These are phyloP conservation scores for Cyprinodon brontotheroides DNA, from an alignment of 2,113 vertebrate genomes.

Conservation along the genomic window DNA sequence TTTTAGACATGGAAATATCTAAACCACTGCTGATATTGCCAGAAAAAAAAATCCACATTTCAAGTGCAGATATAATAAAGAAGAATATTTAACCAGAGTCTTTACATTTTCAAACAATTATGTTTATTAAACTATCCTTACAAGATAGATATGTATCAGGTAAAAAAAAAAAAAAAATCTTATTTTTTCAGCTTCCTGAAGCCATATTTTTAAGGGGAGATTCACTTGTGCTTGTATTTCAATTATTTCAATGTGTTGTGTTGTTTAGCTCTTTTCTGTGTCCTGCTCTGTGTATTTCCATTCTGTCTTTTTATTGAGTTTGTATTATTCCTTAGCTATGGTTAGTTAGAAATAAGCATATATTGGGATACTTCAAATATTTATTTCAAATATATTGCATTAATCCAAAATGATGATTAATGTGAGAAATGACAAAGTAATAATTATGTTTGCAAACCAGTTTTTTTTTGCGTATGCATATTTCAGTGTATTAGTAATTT, in stretches of 20 bases:
- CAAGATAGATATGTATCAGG: background rate
- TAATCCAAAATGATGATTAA: background rate
- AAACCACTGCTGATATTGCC: background rate
- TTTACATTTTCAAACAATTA: background rate
- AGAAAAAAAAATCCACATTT: background rate
- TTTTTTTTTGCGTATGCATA: background rate
- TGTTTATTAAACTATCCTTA: background rate
- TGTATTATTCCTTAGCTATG: background rate
- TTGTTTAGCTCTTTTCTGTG: background rate
- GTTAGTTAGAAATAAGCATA: background rate
- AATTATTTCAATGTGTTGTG: too few relatives aligned
- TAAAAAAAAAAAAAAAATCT: too few relatives aligned
- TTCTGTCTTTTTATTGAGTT: background rate
- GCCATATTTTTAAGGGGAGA: background rate
- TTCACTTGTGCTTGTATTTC: background rate
- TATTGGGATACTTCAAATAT: background rate
- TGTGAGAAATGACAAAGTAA: too few relatives aligned
- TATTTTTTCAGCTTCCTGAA: background rate
- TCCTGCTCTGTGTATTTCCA: background rate
- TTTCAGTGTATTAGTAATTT: background rate
- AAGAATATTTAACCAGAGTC: background rate
- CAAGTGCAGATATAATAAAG: background rate
- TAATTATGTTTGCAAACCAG: too few relatives aligned
- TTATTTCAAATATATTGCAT: background rate
- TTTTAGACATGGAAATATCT: background rate